Percentiles rank a stretch among this genome's conserved stretches.
phyloP scores from a whole-genome alignment of 2,113 vertebrate species.

The Amblyopsis rosae region DNA sequence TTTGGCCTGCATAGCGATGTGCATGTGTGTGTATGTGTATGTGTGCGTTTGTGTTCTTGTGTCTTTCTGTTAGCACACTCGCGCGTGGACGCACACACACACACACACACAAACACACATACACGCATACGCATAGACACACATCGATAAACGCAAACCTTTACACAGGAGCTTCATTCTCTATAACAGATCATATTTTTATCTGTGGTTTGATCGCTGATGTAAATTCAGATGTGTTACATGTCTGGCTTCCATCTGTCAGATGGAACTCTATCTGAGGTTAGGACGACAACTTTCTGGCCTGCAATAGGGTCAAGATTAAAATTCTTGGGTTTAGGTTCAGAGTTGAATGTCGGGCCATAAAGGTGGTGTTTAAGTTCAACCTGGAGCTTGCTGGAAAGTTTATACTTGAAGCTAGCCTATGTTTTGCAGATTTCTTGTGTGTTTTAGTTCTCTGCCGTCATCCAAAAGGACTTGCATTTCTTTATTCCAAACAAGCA shows the following conservation, averaged over 20 bases:
- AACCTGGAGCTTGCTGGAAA: constrained; percentile 30
- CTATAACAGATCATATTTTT: constrained; percentile 46
- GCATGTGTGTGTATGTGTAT: constrained; percentile 5
- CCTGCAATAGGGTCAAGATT: constrained; percentile 31
- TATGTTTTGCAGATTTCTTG: constrained; percentile 38
- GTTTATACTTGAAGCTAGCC: constrained; percentile 31
- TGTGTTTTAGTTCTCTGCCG: constrained; percentile 29
- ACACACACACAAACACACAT: constrained; percentile 12
- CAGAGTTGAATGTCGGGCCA: constrained; percentile 45
- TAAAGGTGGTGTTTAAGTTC: constrained; percentile 10
- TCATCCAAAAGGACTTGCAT: constrained; percentile 34
- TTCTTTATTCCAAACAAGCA: constrained; percentile 58
- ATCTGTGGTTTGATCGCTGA: constrained; percentile 25
- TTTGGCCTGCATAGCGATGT: background rate
- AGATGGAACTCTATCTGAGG: constrained; percentile 32
- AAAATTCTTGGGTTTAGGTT: constrained; percentile 40
- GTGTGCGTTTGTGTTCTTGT: constrained; percentile 1
- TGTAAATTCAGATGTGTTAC: constrained; percentile 39
- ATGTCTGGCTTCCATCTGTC: constrained; percentile 66
- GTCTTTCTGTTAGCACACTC: background rate
- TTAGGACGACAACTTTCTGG: constrained; percentile 13
- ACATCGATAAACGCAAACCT: constrained; percentile 5
- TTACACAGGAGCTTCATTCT: constrained; percentile 34
- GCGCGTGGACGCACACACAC: background rate
- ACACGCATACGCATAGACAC: constrained; percentile 19